Percentiles rank a stretch among this genome's conserved stretches.
phyloP scores from a whole-genome alignment of 2,113 vertebrate species.

The Serilophus lunatus region DNA sequence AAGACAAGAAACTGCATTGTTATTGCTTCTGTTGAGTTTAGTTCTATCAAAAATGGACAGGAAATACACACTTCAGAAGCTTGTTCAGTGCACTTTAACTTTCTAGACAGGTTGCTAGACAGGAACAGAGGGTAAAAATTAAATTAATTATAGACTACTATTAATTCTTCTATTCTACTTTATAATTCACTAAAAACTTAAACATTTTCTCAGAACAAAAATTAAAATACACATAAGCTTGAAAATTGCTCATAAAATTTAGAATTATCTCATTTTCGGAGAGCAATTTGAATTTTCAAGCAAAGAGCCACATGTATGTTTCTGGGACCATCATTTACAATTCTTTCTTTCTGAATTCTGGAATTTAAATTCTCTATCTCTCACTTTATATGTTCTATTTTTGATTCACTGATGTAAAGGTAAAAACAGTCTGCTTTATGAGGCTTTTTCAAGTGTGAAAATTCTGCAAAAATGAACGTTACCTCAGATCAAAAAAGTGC shows the following conservation, averaged over 20 bases:
- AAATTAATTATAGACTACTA: neutral
- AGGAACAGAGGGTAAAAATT: neutral
- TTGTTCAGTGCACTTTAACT: neutral
- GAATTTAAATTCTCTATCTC: neutral
- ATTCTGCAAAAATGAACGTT: neutral
- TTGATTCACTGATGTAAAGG: neutral
- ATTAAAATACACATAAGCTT: neutral
- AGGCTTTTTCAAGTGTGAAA: neutral
- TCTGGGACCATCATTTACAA: neutral
- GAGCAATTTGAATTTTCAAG: neutral
- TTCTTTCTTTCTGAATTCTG: neutral
- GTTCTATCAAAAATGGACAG: neutral
- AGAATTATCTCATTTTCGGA: neutral
- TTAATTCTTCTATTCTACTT: neutral
- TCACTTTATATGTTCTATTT: neutral
- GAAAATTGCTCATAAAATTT: neutral
- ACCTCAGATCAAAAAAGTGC: neutral
- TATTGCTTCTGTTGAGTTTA: neutral
- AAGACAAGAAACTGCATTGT: neutral
- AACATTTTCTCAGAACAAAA: neutral
- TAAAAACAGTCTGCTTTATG: neutral
- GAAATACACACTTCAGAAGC: neutral
- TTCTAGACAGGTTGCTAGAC: neutral
- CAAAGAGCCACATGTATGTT: accelerated
- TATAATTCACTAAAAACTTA: neutral